Base-by-base conservation (phyloP, 2,888 invertebrate species). In the Drosophila mercatorum region DNA sequence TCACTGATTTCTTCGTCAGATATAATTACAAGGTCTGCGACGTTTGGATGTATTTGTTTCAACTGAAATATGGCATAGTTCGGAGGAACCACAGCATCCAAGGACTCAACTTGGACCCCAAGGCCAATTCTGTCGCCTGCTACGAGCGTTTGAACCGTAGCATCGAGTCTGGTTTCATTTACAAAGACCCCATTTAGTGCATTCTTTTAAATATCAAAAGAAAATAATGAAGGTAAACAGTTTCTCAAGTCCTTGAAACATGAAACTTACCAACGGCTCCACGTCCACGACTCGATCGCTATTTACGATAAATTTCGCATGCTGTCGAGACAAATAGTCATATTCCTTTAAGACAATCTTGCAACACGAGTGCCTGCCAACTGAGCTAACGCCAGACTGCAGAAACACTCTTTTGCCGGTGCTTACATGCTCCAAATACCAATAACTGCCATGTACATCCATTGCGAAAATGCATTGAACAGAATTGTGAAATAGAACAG, bases 151-250 rank as follows among this genome's bases (percentile, higher is more conserved):
- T 34, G 0, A 70, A 2, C 12, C 22, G 46, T 5, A 63, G 17
- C 0, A 28, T 67, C 51, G 5, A 86, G 58, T 28, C 62, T 57
- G 0, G 5, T 22, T 1, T 63, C 64, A 61, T 92, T 92, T 3
- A 92, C 77, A 55, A 68, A 92, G 2, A 92, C 75, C 0, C 93
- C 92, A 78, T 92, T 92, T 26, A 83, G 67, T 0, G 92, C 81
- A 26, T 83, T 75, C 91, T 92, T 38, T 38, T 7, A 6, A 38
- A 2, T 12, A 14, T 1, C 2, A 38, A 12, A 14, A 1, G 4
- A 5, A 62, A 17, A 17, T 26, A 5, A 7, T 34, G 1, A 11
- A n/a, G n/a, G 12, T 4, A 4, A 28, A 4, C 3, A 11, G 22
- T 10, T 26, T 14, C 17, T 17, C 17, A 11, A 10, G 4, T 5